Base-by-base conservation (phyloP, 2,113 vertebrate genomes). In the Sceloporus undulatus region DNA sequence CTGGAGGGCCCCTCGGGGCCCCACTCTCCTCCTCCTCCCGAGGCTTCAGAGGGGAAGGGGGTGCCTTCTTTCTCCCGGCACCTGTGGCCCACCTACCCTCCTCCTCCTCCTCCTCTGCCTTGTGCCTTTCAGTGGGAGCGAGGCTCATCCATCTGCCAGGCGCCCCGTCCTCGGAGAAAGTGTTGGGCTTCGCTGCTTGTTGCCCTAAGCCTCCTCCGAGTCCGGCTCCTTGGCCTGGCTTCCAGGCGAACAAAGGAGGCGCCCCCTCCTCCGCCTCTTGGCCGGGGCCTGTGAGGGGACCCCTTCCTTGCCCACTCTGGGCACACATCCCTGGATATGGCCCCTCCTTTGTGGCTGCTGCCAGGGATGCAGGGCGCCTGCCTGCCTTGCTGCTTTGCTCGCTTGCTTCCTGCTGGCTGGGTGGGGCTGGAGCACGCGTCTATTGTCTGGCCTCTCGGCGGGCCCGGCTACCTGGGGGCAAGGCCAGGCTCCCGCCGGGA, bases 401-500 rank as follows among this genome's bases (percentile, higher is more conserved):
- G n/a, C 62, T 0, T 21, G 1, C 73, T 68, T 65, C 34, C 59
- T 25, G 87, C 77, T 66, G 16, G 79, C 92, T 95, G 96, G 96
- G 96, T 95, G 96, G 96, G 96, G 96, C 95, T 81, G 86, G 84
- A 79, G 91, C 66, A 16, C 85, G 91, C 80, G 78, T 94, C 96
- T 87, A 96, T 97, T 97, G 96, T 97, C 94, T 96, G 89, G 74
- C 5, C 19, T 56, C 86, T 42, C 59, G 11, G 29, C 52, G 56
- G 54, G n/a, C 2, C 27, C 19, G 82, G 84, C 87, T 87, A 91
- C 93, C 91, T 93, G 92, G 59, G 84, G 80, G 86, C 54, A 38
- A 66, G 0, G 9, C 7, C 2, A 68, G 27, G 10, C 21, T 56
- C 42, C 2, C 6, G 5, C 4, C 4, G 42, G 42, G 42, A 6